These are phyloP conservation scores for Scaptomyza tumidula DNA, from an alignment of 2,888 invertebrate genomes.

Conservation along the genomic window DNA sequence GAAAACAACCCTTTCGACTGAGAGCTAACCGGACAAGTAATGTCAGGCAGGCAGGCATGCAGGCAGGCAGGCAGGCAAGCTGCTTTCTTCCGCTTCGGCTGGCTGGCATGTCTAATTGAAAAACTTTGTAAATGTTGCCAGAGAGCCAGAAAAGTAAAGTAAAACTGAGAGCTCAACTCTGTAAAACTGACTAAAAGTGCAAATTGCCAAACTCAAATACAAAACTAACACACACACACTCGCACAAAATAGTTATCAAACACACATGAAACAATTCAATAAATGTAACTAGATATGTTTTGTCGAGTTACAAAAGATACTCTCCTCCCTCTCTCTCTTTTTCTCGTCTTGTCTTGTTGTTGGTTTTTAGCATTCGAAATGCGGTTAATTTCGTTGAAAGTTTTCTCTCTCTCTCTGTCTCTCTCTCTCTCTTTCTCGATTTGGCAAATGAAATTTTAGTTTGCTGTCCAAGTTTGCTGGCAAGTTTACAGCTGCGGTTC, in stretches of 20 bases:
- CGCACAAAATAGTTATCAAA: constrained; percentile 67
- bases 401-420: constrained; percentile 35
- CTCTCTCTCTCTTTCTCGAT: constrained; percentile 8
- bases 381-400: constrained; percentile 66
- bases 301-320: constrained; percentile 50
- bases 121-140: constrained; percentile 60
- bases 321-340: neutral
- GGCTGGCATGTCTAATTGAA: constrained; percentile 71
- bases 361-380: constrained; percentile 59
- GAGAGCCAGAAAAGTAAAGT: constrained; percentile 24
- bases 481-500: constrained; percentile 35
- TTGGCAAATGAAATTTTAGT: constrained; percentile 44
- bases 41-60: constrained; percentile 15
- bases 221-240: constrained; percentile 13
- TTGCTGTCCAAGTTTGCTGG: constrained; percentile 33
- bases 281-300: constrained; percentile 67
- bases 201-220: constrained; percentile 66
- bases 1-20: constrained; percentile 60
- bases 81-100: constrained; percentile 42
- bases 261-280: constrained; percentile 67
- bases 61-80: neutral
- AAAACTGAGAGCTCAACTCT: constrained; percentile 22
- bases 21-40: constrained; percentile 16
- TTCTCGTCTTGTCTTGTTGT: constrained; percentile 21
- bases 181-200: constrained; percentile 44